A percentile compares a stretch with the other conserved stretches of the same genome.
Evolutionary conservation across 2,888 invertebrate species (phyloP).

Genomic region (Orthosia cruda): DNA sequence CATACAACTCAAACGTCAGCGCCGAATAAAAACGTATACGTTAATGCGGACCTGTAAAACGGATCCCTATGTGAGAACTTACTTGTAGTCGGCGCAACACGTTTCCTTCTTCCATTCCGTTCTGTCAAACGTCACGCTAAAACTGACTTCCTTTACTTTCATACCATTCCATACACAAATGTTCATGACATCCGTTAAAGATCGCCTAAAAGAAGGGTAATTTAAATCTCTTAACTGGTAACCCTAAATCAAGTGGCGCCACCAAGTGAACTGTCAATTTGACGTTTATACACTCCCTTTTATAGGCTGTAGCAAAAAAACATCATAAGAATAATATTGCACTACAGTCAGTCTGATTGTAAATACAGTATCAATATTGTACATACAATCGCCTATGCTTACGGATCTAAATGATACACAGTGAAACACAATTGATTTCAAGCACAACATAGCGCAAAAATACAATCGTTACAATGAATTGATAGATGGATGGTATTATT

Average conservation of each 20-base stretch:
- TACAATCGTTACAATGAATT: constrained; percentile 12
- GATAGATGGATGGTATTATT: constrained; percentile 3
- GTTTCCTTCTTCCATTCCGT: too few relatives aligned
- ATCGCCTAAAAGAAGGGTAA: constrained; percentile 8
- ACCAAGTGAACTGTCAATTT: not conserved
- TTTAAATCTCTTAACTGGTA: constrained; percentile 13
- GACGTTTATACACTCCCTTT: not conserved
- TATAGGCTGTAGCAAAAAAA: not conserved
- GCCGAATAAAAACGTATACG: too few relatives aligned
- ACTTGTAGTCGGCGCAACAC: too few relatives aligned
- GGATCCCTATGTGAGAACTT: too few relatives aligned
- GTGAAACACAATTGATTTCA: constrained; percentile 24
- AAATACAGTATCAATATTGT: not conserved
- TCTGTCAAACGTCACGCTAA: too few relatives aligned
- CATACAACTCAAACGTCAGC: too few relatives aligned
- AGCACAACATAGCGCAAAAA: constrained; percentile 6
- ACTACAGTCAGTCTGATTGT: constrained; percentile 4
- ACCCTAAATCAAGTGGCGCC: constrained; percentile 6
- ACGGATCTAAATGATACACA: constrained; percentile 21
- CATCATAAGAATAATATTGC: not conserved
- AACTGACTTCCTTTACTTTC: too few relatives aligned
- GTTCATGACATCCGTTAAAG: too few relatives aligned
- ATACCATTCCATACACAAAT: not conserved
- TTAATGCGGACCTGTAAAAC: too few relatives aligned
- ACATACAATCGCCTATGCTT: constrained; percentile 5